Conservation (phyloP, 2,797 vertebrate species). For the Gymnothorax reevesii region DNA sequence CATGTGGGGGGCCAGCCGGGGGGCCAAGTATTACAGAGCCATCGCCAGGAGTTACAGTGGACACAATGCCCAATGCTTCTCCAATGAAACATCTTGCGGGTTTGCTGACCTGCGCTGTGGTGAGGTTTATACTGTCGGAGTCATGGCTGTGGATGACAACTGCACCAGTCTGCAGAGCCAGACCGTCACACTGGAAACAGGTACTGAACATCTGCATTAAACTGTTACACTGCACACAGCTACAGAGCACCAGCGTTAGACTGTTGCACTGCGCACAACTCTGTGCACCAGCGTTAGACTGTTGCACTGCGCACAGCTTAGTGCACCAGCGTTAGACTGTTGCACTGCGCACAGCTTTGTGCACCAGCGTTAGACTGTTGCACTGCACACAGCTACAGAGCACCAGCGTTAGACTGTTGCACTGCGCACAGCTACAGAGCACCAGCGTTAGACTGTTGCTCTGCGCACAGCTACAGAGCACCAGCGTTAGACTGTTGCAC, state of each 20-base stretch:
- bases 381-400: no score
- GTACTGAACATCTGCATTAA: slow-evolving; percentile 43
- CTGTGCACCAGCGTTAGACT: no score
- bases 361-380: no score
- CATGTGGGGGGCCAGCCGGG: slow-evolving; percentile 64
- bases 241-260: background rate
- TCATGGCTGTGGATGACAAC: slow-evolving; percentile 55
- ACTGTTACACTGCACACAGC: background rate
- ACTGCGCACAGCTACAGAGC: slow-evolving; percentile 7
- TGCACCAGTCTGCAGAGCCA: slow-evolving; percentile 66
- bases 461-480: background rate
- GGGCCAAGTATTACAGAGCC: slow-evolving; percentile 58
- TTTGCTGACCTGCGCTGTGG: slow-evolving; percentile 64
- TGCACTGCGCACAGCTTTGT: no score
- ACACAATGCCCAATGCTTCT: slow-evolving; percentile 41
- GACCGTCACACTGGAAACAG: slow-evolving; percentile 51
- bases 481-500: background rate
- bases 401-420: background rate
- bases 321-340: no score
- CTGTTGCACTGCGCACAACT: no score
- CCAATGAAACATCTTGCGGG: slow-evolving; percentile 63
- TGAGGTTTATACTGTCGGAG: slow-evolving; percentile 63
- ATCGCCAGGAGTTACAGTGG: slow-evolving; percentile 46
- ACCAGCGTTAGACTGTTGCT: background rate
- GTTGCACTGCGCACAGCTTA: no score